phyloP scores from a whole-genome alignment of 2,888 invertebrate species.

The Synergus itoensis region DNA sequence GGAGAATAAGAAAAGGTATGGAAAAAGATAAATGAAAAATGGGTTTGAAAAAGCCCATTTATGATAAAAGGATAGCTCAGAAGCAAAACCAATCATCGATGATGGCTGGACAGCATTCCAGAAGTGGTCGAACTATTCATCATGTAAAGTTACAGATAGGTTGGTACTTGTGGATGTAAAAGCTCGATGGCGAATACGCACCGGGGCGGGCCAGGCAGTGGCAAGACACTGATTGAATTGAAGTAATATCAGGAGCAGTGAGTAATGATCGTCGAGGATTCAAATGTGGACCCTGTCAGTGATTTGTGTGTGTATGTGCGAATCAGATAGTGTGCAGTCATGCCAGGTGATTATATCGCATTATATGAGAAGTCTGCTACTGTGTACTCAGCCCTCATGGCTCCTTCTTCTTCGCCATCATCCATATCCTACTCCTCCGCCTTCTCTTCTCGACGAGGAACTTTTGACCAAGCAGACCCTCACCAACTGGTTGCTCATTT shows the following conservation, averaged over 20 bases:
- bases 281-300: slow-evolving; percentile 74
- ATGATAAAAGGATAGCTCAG: slow-evolving; percentile 41
- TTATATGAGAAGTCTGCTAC: slow-evolving; percentile 77
- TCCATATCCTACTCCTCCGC: slow-evolving; percentile 50
- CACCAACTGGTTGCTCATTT: slow-evolving; percentile 36
- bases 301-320: slow-evolving; percentile 70
- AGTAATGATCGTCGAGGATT: slow-evolving; percentile 76
- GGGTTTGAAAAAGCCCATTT: background rate
- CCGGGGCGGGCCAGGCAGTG: slow-evolving; percentile 64
- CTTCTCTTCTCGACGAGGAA: slow-evolving; percentile 65
- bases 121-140: slow-evolving; percentile 68
- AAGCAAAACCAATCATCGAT: slow-evolving; percentile 69
- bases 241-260: slow-evolving; percentile 78
- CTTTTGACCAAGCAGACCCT: slow-evolving; percentile 63
- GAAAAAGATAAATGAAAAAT: too few relatives aligned
- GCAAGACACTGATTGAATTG: slow-evolving; percentile 78
- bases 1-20: too few relatives aligned
- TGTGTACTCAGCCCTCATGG: slow-evolving; percentile 75
- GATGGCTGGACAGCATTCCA: slow-evolving; percentile 68
- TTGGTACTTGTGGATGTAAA: slow-evolving; percentile 54
- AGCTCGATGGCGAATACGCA: slow-evolving; percentile 53
- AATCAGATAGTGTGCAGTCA: slow-evolving; percentile 78
- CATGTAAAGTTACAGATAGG: slow-evolving; percentile 57
- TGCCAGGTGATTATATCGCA: slow-evolving; percentile 78
- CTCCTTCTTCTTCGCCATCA: slow-evolving; percentile 54